Conservation (phyloP, 1,140 invertebrate species). For the Drosophila rufa region DNA sequence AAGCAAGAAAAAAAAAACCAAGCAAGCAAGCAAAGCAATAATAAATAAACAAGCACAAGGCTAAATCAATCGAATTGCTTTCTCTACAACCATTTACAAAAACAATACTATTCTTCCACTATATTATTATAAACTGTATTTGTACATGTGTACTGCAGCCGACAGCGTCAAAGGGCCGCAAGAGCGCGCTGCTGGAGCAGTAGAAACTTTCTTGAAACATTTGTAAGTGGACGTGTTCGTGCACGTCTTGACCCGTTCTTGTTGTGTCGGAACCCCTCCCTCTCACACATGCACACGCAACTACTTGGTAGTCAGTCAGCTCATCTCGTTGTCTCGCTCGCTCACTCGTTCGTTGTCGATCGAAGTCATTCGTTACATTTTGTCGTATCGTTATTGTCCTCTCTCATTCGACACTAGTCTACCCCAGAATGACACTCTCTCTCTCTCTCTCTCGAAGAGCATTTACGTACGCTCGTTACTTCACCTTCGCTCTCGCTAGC, state of each 20-base stretch:
- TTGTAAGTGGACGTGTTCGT: conserved; percentile 77
- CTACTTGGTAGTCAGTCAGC: conserved; percentile 27
- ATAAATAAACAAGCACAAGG: conserved; percentile 44
- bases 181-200: conserved; percentile 84
- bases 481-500: conserved; percentile 22
- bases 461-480: conserved; percentile 40
- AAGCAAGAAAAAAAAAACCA: conserved; percentile 32
- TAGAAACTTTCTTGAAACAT: conserved; percentile 84
- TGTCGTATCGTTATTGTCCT: conserved; percentile 30
- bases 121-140: conserved; percentile 78
- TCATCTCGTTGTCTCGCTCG: conserved; percentile 45
- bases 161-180: conserved; percentile 79
- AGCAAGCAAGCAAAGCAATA: conserved; percentile 4
- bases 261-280: conserved; percentile 43
- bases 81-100: conserved; percentile 74
- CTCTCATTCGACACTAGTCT: conserved; percentile 30
- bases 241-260: conserved; percentile 46
- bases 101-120: conserved; percentile 77
- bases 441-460: conserved; percentile 29
- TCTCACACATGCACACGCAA: conserved; percentile 17
- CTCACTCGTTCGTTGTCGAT: conserved; percentile 36
- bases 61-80: conserved; percentile 78
- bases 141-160: conserved; percentile 83
- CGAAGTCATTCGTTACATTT: conserved; percentile 35
- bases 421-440: conserved; percentile 18